phyloP scores from a whole-genome alignment of 1,140 invertebrate species.

The Lethrus apterus region DNA sequence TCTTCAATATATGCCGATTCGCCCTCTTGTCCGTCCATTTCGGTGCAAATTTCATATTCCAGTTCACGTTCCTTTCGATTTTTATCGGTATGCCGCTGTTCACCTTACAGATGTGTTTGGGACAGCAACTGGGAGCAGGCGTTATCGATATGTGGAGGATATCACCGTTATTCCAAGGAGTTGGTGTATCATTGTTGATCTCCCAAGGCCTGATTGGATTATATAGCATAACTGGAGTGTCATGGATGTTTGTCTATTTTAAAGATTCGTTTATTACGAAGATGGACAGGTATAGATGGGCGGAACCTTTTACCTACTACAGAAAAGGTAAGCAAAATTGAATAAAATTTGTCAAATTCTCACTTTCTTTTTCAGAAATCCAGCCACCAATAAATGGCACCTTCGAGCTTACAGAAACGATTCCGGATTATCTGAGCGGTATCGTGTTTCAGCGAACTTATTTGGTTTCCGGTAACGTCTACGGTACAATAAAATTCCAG shows the following conservation, averaged over 20 bases:
- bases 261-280: conserved; percentile 82
- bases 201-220: conserved; percentile 75
- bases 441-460: conserved; percentile 68
- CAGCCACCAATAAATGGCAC: conserved; percentile 37
- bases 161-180: conserved; percentile 77
- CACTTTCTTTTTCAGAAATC: conserved; percentile 25
- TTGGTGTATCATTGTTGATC: conserved; percentile 73
- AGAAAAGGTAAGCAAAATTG: conserved; percentile 49
- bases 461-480: conserved; percentile 50
- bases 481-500: conserved; percentile 74
- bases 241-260: conserved; percentile 85
- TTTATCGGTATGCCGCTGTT: conserved; percentile 79
- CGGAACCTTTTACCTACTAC: conserved; percentile 60
- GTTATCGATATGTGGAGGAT: conserved; percentile 89
- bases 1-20: conserved; percentile 85
- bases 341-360: conserved; percentile 1
- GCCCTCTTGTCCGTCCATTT: conserved; percentile 80
- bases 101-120: conserved; percentile 76
- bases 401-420: conserved; percentile 64
- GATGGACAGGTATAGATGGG: conserved; percentile 74
- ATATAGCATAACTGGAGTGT: conserved; percentile 78
- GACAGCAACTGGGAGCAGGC: conserved; percentile 75
- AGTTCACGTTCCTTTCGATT: conserved; percentile 78
- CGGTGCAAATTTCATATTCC: conserved; percentile 82
- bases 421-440: conserved; percentile 76